Base-by-base conservation (phyloP, 2,797 vertebrate genomes). In the Vespertilio murinus region DNA sequence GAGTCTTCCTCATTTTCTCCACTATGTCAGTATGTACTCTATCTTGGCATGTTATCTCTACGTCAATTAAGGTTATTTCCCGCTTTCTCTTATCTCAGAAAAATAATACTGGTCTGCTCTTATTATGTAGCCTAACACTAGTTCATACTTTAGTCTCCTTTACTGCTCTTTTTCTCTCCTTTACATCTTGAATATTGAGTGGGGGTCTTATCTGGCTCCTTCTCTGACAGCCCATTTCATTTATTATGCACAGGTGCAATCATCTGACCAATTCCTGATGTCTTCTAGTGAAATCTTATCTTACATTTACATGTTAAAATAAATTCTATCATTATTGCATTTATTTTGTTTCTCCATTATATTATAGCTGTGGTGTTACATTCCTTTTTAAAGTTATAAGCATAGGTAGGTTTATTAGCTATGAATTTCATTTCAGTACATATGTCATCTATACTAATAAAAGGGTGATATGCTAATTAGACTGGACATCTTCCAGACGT, bases 1-100 rank as follows among this genome's bases (percentile, higher is more conserved):
- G 33, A 88, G 38, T 45, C 8, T 92, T 93, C 59, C 49, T 81
- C 75, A 17, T 81, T 70, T 30, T 88, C 81, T 78, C 49, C 22
- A 56, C 54, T 49, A 3, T 49, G 54, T 81, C 79, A 20, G 40
- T 38, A 10, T 30, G 20, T 11, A 33, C 10, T 73, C 82, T 94
- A 88, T 82, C 93, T 96, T 85, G 49, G 69, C 40, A n/a, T 61
- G 22, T 79, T 67, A 33, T 20, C 25, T 75, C 49, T 47, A 5
- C 28, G 33, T 88, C 81, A 91, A 8, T 83, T 94, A 94, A 71
- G 52, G 18, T 56, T 30, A 47, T 65, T 93, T 94, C 90, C 93
- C 20, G 17, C 38, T 81, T 91, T 91, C 86, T 81, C 67, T 93
- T 81, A 79, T 90, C 82, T 83, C 45, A 92, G 81, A 82, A 61